A percentile compares a stretch with the other conserved stretches of the same genome.
Evolutionary conservation across 2,888 invertebrate genomes (phyloP).

Genomic region (Julus scandinavius): DNA sequence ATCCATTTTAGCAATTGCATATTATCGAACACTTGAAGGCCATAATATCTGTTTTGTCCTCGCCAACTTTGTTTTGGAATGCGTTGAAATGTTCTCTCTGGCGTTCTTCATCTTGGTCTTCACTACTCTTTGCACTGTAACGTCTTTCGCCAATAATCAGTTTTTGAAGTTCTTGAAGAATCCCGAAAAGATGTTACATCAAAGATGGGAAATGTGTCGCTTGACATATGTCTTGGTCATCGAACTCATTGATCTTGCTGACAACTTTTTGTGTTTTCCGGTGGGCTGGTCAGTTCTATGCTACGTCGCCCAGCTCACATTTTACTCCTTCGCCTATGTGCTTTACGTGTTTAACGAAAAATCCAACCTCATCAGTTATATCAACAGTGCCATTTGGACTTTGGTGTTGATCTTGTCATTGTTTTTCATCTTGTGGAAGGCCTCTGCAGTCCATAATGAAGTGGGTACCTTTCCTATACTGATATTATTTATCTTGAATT

Average conservation of each 20-base stretch:
- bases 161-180: background rate
- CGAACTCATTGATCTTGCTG: background rate
- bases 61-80: background rate
- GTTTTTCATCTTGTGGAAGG: background rate
- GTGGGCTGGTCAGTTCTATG: background rate
- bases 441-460: constrained; percentile 18
- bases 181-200: background rate
- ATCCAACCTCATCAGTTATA: background rate
- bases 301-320: background rate
- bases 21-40: too few relatives aligned
- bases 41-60: too few relatives aligned
- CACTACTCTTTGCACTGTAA: background rate
- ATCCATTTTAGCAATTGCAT: too few relatives aligned
- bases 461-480: too few relatives aligned
- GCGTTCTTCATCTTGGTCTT: background rate
- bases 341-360: background rate
- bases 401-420: background rate
- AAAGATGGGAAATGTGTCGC: background rate
- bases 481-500: background rate
- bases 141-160: background rate
- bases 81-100: background rate
- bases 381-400: background rate
- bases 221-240: background rate
- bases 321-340: background rate
- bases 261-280: constrained; percentile 22